A percentile compares a stretch with the other conserved stretches of the same genome.
phyloP scores from a whole-genome alignment of 2,113 vertebrate species.

The Antechinus flavipes region DNA sequence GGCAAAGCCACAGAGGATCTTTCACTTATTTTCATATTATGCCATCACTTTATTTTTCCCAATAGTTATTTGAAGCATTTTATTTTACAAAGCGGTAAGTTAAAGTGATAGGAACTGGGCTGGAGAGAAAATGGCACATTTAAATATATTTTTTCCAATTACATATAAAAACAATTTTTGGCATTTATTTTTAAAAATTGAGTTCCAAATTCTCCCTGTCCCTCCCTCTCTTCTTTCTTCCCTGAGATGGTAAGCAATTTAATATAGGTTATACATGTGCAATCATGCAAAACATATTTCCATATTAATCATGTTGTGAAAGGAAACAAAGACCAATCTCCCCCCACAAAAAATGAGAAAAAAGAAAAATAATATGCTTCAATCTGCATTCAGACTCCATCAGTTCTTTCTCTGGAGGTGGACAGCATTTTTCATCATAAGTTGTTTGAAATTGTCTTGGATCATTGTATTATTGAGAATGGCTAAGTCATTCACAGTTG shows the following conservation, averaged over 20 bases:
- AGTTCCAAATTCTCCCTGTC: not conserved
- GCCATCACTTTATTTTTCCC: not conserved
- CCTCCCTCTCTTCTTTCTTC: not conserved
- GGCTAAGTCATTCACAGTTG: not conserved
- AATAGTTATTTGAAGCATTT: not conserved
- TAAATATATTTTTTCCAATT: not conserved
- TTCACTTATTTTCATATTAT: slow-evolving; percentile 10
- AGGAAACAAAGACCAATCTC: not conserved
- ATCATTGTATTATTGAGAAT: not conserved
- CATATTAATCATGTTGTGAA: not conserved
- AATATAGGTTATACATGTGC: too few species aligned
- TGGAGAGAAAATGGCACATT: not conserved
- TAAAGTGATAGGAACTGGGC: not conserved
- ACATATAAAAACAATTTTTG: not conserved
- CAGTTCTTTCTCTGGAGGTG: not conserved
- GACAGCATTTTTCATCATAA: not conserved
- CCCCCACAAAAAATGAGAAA: not conserved
- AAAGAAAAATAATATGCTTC: not conserved
- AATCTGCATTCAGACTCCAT: not conserved
- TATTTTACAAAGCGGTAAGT: not conserved
- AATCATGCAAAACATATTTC: not conserved
- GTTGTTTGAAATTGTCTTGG: not conserved
- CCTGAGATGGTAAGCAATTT: too few species aligned
- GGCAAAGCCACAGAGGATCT: not conserved
- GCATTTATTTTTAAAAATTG: not conserved